Evolutionary conservation across 2,888 invertebrate species (phyloP), one percentile per base, ranked within the genome.

Genomic region (Seira sanloemensis): DNA sequence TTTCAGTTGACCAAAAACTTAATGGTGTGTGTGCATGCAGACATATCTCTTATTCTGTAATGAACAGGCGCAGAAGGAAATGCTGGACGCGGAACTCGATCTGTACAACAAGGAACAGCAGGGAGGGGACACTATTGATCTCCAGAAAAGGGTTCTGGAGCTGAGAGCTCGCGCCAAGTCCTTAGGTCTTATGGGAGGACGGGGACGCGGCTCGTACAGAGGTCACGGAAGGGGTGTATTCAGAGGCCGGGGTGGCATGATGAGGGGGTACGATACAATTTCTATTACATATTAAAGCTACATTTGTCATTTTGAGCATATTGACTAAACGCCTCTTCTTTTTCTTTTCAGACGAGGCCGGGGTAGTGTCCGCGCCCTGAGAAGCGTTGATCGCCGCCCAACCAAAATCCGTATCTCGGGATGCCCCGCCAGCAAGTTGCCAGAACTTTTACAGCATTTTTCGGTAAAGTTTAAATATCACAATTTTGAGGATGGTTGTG

Each of bases 31-130:
- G n/a, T n/a, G n/a, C n/a, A n/a, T n/a, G n/a, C n/a, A n/a, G n/a
- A n/a, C n/a, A n/a, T n/a, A n/a, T n/a, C n/a, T n/a, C n/a, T n/a
- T n/a, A n/a, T n/a, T n/a, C n/a, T n/a, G n/a, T n/a, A n/a, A n/a
- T n/a, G n/a, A n/a, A 5, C 87, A 92, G 92, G 91, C 96, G 0
- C 96, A 97, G 91, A 96, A 96, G 90, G 97, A 97, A 90, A 94
- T 98, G 73, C 92, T 98, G 9, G 98, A 98, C 90, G 96, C 97
- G 0, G 98, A 98, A 90, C 91, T 98, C 90, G 98, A 98, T 91
- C 92, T 98, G 87, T 96, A 97, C 90, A 96, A 95, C 0, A 96
- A 96, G 89, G 96, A 97, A 90, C 96, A 94, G 91, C 95, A 95
- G 90, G 97, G 97, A 0, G 96, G 95, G 78, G 97, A 98, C 89